Percentiles rank a stretch among this genome's conserved stretches.
Conservation (phyloP, 2,797 vertebrate genomes). For the Chloroceryle inda region DNA sequence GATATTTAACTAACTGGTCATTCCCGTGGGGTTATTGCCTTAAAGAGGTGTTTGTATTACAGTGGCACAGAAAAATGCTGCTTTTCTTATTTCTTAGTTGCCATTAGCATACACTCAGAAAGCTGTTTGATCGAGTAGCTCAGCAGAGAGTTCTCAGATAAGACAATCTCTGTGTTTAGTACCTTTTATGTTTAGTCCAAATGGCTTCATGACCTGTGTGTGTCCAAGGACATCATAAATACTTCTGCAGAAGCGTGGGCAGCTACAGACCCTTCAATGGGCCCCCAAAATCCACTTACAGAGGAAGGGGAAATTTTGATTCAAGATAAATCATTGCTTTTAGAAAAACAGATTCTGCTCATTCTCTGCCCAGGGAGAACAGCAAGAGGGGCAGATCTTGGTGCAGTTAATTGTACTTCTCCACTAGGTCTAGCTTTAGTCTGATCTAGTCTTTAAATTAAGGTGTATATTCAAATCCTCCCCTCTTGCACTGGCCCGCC, state of each 20-base stretch:
- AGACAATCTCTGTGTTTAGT: neutral
- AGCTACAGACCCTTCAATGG: neutral
- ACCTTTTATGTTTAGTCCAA: neutral
- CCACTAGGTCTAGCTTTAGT: neutral
- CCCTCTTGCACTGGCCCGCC: neutral
- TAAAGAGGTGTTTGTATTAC: neutral
- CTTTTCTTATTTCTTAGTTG: neutral
- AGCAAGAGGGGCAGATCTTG: accelerated
- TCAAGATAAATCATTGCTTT: neutral
- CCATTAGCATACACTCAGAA: neutral
- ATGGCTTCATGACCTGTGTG: neutral
- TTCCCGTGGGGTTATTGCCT: neutral
- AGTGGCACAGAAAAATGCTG: neutral
- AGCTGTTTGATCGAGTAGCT: neutral
- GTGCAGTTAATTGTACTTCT: neutral
- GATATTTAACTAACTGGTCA: neutral
- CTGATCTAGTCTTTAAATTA: neutral
- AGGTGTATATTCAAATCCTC: neutral
- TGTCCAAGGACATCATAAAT: neutral
- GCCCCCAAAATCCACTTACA: neutral
- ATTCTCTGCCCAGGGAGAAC: neutral
- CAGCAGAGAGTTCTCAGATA: neutral
- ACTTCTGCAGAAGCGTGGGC: neutral
- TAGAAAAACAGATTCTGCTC: neutral
- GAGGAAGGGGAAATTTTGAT: neutral